Evolutionary conservation across 2,797 vertebrate genomes (phyloP), one percentile per base, ranked within the genome.

Genomic region (Manis javanica): DNA sequence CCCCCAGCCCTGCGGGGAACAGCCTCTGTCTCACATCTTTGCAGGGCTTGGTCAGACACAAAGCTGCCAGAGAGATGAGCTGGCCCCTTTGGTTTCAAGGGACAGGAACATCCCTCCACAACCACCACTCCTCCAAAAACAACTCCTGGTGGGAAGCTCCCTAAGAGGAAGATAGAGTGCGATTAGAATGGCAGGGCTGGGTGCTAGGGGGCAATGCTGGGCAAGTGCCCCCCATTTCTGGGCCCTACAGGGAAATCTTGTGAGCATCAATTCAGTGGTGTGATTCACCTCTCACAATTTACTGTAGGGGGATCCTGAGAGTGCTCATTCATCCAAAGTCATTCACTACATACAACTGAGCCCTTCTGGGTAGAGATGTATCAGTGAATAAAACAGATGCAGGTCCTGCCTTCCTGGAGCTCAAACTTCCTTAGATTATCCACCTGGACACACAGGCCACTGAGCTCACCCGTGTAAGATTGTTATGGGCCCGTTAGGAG

Each of bases 151-250:
- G 16, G 23, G n/a, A 91, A 21, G 39, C 19, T 24, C 6, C 8
- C 61, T 82, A 15, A 24, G 31, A 87, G 42, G 77, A 68, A 49
- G 69, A 34, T 31, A 12, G 29, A 26, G 15, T 10, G 24, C 42
- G 46, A 9, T 55, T n/a, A 29, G 34, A 55, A 55, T 9, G 29
- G 55, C 23, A 51, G 39, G 21, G 3, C 7, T 6, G 4, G 24
- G 7, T 9, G 1, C 1, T 21, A 5, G 24, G 3, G 0, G 11
- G 0, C 24, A 49, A n/a, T 66, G 4, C 31, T 42, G 46, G 37
- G 23, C 34, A n/a, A n/a, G 16, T 1, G 34, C 42, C 29, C 87
- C 34, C 34, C 37, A 13, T 24, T 16, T 34, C 21, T 34, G 21
- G 16, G 34, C 72, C 71, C n/a, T 1, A 0, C 7, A 19, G 2